Percentiles rank a stretch among this genome's conserved stretches.
These are phyloP conservation scores for Elephantulus edwardii DNA, from an alignment of 2,113 vertebrate species.

Conservation along the genomic window DNA sequence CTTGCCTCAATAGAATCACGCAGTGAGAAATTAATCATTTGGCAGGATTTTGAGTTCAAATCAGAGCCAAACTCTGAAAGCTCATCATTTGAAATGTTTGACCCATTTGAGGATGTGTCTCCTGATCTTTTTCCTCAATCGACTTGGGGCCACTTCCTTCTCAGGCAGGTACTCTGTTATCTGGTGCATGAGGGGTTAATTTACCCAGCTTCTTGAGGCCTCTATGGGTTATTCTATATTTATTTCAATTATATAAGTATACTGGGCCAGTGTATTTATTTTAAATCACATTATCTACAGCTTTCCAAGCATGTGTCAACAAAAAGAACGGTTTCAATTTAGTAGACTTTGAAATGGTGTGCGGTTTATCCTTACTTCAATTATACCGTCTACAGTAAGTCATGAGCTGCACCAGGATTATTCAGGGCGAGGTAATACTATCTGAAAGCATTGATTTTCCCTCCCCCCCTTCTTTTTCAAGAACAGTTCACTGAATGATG, in stretches of 20 bases:
- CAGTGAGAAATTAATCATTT: neutral
- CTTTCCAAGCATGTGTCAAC: conserved; percentile 76
- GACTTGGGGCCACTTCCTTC: neutral
- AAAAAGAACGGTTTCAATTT: conserved; percentile 80
- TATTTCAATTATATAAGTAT: conserved; percentile 75
- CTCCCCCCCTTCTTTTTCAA: conserved; percentile 32
- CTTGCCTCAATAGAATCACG: neutral
- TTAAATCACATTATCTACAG: conserved; percentile 79
- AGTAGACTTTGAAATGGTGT: conserved; percentile 76
- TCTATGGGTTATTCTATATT: conserved; percentile 64
- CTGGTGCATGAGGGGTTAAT: conserved; percentile 49
- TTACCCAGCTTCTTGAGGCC: neutral
- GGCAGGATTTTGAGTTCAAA: neutral
- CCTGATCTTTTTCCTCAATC: neutral
- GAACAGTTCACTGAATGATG: conserved; percentile 62
- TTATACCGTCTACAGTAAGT: conserved; percentile 73
- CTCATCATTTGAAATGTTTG: neutral
- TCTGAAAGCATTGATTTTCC: conserved; percentile 73
- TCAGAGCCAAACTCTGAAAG: neutral
- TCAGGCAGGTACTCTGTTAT: neutral
- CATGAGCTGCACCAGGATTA: conserved; percentile 69
- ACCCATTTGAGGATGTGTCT: neutral
- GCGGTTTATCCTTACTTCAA: conserved; percentile 77
- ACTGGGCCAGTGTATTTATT: conserved; percentile 72
- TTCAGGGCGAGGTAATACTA: conserved; percentile 67